Evolutionary conservation across 2,113 vertebrate genomes (phyloP), one percentile per base, ranked within the genome.

Genomic region (Macaca nemestrina): DNA sequence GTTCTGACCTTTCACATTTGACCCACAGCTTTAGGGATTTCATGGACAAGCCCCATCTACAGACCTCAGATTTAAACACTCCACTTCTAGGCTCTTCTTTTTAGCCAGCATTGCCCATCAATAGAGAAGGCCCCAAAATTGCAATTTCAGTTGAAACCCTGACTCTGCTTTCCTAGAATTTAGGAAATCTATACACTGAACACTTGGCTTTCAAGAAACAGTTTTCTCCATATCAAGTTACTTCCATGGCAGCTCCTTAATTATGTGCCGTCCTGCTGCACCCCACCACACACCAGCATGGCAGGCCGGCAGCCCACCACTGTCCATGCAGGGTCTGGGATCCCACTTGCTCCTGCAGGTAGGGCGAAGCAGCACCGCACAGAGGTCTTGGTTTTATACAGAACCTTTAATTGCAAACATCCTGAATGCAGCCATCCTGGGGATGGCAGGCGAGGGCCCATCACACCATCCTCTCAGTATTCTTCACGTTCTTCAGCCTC

Each of bases 321-420:
- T 45, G 23, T 25, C 61, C 27, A 64, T 30, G 61, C 57, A 23
- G 22, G 61, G 4, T 64, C 61, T 30, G 4, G 20, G 7, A 45
- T 50, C 57, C 52, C 40, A 8, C 14, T n/a, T 3, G 2, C 57
- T 17, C 16, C 32, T 30, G n/a, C 5, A 2, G 40, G 45, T 59
- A 81, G 9, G 25, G 8, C 11, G 0, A 22, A 14, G 30, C 32
- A 85, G 38, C 38, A 45, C 22, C 5, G 64, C 76, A 64, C 61
- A 59, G 13, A 55, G 0, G 30, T 32, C 43, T 30, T 78, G 27
- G 61, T 64, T 64, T 27, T 30, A 88, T 81, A 40, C 81, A 95
- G 81, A 86, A 90, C 97, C 94, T 98, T 97, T 97, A 98, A 96
- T 97, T 68, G 75, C 72, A 86, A 97, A 89, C 7, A 30, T 22